Evolutionary conservation across 2,113 vertebrate genomes (phyloP).

Genomic region (Bufo bufo): DNA sequence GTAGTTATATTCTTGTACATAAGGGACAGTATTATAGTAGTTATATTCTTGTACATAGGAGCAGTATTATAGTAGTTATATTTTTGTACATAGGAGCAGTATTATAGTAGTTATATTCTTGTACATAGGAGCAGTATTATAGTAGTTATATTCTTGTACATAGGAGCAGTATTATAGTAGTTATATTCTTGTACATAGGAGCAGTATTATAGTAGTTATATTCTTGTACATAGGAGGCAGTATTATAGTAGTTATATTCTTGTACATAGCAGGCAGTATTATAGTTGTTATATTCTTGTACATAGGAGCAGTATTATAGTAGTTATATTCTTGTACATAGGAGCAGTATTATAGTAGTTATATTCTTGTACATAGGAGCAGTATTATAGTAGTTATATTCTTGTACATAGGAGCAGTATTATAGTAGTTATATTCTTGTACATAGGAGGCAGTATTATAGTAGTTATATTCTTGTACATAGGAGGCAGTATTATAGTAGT

Average conservation of each 20-base stretch:
- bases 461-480: conserved; percentile 3
- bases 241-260: conserved; percentile 13
- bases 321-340: conserved; percentile 3
- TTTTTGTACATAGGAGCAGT: not conserved
- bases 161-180: too few relatives aligned
- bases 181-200: not conserved
- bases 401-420: not conserved
- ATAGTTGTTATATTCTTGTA: conserved; percentile 5
- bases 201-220: not conserved
- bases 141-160: too few relatives aligned
- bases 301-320: not conserved
- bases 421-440: not conserved
- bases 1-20: too few relatives aligned
- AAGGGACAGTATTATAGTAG: too few relatives aligned
- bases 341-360: conserved; percentile 6
- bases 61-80: too few relatives aligned
- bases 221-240: not conserved
- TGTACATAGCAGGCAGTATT: not conserved
- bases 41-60: too few relatives aligned
- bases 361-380: not conserved
- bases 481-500: not conserved
- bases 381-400: conserved; percentile 6
- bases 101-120: too few relatives aligned
- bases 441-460: not conserved
- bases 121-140: too few relatives aligned